Conservation (phyloP, 2,113 vertebrate genomes). For the Acrocephalus arundinaceus region DNA sequence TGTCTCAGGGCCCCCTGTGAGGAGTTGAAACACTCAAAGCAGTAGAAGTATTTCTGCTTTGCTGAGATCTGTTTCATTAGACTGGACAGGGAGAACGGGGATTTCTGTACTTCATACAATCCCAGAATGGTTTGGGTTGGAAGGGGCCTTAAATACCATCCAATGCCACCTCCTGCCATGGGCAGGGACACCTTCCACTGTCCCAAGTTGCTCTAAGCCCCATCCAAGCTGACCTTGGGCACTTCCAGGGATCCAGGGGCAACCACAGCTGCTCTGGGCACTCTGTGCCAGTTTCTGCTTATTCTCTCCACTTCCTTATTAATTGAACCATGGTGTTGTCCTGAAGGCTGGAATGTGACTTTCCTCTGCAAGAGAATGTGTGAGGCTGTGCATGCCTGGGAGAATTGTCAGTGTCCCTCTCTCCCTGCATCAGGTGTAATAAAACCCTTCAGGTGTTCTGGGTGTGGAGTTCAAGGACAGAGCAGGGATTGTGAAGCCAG, state of each 20-base stretch:
- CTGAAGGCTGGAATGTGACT: background rate
- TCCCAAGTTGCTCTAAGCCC: background rate
- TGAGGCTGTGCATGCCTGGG: background rate
- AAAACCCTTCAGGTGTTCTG: background rate
- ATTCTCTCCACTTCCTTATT: background rate
- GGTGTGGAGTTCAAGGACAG: fast-evolving
- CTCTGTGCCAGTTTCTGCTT: background rate
- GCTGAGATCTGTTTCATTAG: background rate
- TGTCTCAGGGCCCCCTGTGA: background rate
- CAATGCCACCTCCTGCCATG: background rate
- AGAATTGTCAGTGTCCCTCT: background rate
- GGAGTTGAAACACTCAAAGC: background rate
- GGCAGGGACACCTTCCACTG: background rate
- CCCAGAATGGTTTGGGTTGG: background rate
- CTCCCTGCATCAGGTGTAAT: background rate
- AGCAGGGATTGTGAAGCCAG: background rate
- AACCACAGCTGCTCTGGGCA: background rate
- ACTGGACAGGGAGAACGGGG: background rate
- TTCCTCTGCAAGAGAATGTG: fast-evolving
- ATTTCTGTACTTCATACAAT: background rate
- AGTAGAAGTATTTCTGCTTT: background rate
- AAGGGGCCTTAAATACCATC: fast-evolving
- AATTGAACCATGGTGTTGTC: background rate
- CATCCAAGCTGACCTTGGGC: fast-evolving
- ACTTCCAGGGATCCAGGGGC: background rate